Evolutionary conservation across 92 coral and sea anemone species (phyloP), one percentile per base, ranked within the genome.

Genomic region (Siderastrea radians): DNA sequence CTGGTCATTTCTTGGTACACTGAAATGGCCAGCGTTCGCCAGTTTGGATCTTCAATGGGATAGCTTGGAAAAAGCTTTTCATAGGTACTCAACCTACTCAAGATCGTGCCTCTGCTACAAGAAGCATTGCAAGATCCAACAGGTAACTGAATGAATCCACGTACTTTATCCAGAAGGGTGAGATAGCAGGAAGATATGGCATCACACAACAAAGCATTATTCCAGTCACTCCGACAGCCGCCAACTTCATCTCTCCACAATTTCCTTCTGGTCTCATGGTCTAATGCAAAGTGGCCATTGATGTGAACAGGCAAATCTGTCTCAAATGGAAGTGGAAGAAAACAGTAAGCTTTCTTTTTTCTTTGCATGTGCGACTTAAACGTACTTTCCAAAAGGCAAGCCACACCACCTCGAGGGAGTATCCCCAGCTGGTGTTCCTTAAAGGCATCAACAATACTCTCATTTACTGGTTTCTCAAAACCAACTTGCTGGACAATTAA

Each of bases 351-450:
- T 60, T 71, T 91, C 71, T 69, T 60, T 59, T 45, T 38, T 5
- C 57, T 14, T 57, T 88, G 81, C 57, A 79, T 81, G 45, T 26
- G 66, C 4, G 49, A n/a, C 12, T 38, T 55, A 1, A 61, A 44
- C 7, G 82, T 46, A n/a, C 26, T 59, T 11, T 57, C 72, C 14
- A 94, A 68, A 52, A 90, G 75, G 0, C 86, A 58, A 7, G 97
- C 97, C 7, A 92, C 93, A 5, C 97, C 97, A 6, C 95, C 97
- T 49, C 95, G 93, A 14, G 97, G 97, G 48, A 94, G 91, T 65
- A 94, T 83, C 1, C 93, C 93, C n/a, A 89, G 81, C 15, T 84
- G 85, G 3, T 77, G 67, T 16, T 53, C 72, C 43, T 68, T 50
- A 58, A 84, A 87, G 15, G 94, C 95, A 9, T 83, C 13, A 12